Base-by-base conservation (phyloP, 2,888 invertebrate genomes). In the Oscheius sp. region DNA sequence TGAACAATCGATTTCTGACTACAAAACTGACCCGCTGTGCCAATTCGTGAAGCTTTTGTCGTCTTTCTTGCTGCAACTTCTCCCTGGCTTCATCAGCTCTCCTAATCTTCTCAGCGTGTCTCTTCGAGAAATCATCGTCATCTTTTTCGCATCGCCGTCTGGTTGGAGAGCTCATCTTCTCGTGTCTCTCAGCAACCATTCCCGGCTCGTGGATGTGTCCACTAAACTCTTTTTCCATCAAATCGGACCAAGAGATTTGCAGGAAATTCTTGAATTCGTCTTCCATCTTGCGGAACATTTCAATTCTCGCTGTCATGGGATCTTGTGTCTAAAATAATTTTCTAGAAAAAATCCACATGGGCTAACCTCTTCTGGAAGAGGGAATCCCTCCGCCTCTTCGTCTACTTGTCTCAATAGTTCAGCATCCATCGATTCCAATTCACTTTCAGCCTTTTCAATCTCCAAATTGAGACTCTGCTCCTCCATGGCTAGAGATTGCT, bases 91-190 rank as follows among this genome's bases (percentile, higher is more conserved):
- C 91, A 82, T 95, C 93, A 0, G 97, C 97, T 71, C 93, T 91
- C 0, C 93, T 93, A 86, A 96, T 95, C 86, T 95, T 95, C 0
- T 92, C 93, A 87, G 95, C 94, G 80, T 94, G 92, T 70, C 90
- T 89, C 72, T 69, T 65, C 45, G 73, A 70, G 23, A 82, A 72
- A 58, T 75, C 75, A 52, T 69, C 70, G 52, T 80, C 75, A 48
- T 74, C 70, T 29, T 73, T 74, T 29, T 73, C 74, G 29, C 73
- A 75, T 27, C 71, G 65, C 42, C 75, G 65, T 52, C 75, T 66
- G 31, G 71, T 73, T 0, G 95, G 95, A 53, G 93, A 94, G 0
- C 94, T 94, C 0, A 97, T 89, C 87, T 96, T 96, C 80, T 95
- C 94, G 87, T 96, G 96, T 50, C 96, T 89, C 80, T 95, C 93